These are phyloP conservation scores for Anguilla rostrata DNA, from an alignment of 2,113 vertebrate species.

Conservation along the genomic window DNA sequence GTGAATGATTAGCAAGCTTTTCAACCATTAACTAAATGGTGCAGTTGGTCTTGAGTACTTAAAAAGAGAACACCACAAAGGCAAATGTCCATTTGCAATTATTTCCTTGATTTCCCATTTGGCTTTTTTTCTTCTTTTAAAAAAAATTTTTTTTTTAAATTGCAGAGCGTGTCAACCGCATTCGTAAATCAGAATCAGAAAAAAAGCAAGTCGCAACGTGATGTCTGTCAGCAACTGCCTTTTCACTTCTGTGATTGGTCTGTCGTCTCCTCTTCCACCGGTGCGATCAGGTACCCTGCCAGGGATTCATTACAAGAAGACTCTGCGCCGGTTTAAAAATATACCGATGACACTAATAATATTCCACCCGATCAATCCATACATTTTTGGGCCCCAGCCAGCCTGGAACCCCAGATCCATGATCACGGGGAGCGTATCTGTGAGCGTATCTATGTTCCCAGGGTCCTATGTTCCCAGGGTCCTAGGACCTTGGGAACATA, in stretches of 20 bases:
- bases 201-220: neutral
- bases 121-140: neutral
- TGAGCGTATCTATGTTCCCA: no score
- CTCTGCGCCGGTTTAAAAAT: no score
- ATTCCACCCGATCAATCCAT: no score
- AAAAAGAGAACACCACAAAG: neutral
- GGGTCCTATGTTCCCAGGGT: no score
- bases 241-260: neutral
- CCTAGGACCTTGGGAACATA: no score
- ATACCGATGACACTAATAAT: no score
- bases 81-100: neutral
- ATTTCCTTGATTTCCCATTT: neutral
- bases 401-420: no score
- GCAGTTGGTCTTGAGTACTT: neutral
- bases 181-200: neutral
- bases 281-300: no score
- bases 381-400: no score
- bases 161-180: neutral
- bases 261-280: neutral
- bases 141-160: neutral
- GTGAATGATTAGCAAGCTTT: neutral
- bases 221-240: neutral
- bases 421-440: no score
- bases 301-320: no score
- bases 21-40: neutral